Evolutionary conservation across 2,888 invertebrate genomes (phyloP).

Genomic region (Embidobia sp.): DNA sequence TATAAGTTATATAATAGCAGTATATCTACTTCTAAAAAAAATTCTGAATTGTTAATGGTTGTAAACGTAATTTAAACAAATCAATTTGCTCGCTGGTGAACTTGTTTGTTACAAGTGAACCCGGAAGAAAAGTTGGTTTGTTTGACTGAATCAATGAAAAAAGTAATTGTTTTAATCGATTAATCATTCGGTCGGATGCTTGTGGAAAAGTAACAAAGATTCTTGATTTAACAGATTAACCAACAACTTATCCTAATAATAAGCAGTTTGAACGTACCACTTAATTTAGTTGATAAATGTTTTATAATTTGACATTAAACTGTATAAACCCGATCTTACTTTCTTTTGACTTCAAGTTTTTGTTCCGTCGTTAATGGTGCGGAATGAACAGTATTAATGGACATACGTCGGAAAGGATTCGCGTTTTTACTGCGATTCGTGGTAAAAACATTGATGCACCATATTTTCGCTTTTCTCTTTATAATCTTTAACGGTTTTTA

Average conservation of each 20-base stretch:
- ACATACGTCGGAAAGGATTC: background rate
- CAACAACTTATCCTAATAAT: background rate
- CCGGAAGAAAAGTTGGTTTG: too few relatives aligned
- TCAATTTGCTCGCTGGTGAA: too few relatives aligned
- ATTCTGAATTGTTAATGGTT: too few relatives aligned
- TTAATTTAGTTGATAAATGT: background rate
- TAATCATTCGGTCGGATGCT: background rate
- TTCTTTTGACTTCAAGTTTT: background rate
- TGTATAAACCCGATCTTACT: background rate
- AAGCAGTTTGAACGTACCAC: background rate
- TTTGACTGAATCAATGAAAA: too few relatives aligned
- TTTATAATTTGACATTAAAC: background rate
- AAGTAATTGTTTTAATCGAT: too few relatives aligned
- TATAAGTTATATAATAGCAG: too few relatives aligned
- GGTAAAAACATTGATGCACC: background rate
- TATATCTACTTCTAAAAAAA: too few relatives aligned
- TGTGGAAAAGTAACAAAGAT: background rate
- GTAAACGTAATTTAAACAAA: too few relatives aligned
- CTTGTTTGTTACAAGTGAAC: too few relatives aligned
- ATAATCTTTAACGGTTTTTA: too few relatives aligned
- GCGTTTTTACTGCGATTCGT: background rate
- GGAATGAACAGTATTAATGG: background rate
- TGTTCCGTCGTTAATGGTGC: too few relatives aligned
- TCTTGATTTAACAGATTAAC: constrained; percentile 1
- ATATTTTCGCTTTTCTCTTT: background rate